phyloP scores from a whole-genome alignment of 1,140 invertebrate species.

The Wiebesia pumilae region DNA sequence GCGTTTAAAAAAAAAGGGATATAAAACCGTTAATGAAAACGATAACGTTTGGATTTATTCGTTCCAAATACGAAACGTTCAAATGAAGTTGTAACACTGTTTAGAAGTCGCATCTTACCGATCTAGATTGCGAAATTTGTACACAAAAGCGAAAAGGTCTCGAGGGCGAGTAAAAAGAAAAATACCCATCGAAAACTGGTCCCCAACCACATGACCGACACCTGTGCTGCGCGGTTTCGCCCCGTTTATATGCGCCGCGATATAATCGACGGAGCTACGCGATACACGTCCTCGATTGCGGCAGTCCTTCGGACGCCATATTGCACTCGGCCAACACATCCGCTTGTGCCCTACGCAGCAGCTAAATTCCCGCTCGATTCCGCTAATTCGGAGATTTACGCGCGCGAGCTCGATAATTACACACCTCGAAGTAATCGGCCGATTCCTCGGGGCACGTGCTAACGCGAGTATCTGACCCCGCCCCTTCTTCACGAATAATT shows the following conservation, averaged over 20 bases:
- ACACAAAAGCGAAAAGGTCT: background rate
- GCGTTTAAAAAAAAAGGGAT: no score
- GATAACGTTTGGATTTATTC: background rate
- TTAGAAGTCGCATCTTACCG: background rate
- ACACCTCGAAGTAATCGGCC: constrained; percentile 39
- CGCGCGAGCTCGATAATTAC: constrained; percentile 29
- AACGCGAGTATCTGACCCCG: background rate
- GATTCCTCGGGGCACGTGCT: background rate
- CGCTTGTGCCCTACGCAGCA: constrained; percentile 5
- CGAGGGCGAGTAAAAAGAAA: background rate
- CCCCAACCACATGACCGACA: constrained; percentile 8
- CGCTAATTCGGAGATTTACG: constrained; percentile 47
- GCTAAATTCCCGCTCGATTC: constrained; percentile 37
- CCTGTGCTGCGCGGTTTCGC: constrained; percentile 4
- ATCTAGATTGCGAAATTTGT: background rate
- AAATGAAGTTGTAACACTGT: constrained; percentile 22
- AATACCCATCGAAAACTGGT: background rate
- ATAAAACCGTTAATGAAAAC: background rate
- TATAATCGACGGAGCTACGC: background rate
- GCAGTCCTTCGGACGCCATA: constrained; percentile 16
- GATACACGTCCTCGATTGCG: background rate
- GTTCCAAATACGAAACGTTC: background rate
- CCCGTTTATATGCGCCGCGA: background rate
- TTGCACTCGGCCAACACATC: constrained; percentile 42
- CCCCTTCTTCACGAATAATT: no score